phyloP scores from a whole-genome alignment of 2,888 invertebrate genomes.

The Drosophila kambysellisi region DNA sequence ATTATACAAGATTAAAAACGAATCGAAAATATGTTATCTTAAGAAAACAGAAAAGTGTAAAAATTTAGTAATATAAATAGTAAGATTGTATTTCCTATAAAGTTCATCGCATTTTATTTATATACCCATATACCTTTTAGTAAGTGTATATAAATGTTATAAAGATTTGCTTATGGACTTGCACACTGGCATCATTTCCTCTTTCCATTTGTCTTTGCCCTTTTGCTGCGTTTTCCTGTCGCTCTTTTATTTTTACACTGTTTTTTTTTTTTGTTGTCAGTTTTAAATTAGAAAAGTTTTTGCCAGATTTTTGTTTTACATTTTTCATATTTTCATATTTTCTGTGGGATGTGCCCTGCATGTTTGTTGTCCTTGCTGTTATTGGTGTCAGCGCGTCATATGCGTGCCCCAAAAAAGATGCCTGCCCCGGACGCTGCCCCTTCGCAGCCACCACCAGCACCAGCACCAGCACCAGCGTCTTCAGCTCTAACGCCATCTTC shows the following conservation, averaged over 20 bases:
- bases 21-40: not conserved
- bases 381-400: conserved; percentile 66
- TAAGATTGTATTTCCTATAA: not conserved
- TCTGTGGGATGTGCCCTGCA: conserved; percentile 73
- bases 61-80: not conserved
- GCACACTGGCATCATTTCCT: conserved; percentile 35
- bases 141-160: conserved; percentile 61
- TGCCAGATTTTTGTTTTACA: conserved; percentile 79
- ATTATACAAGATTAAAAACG: not conserved
- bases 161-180: conserved; percentile 63
- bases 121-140: not conserved
- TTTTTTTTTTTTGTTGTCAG: conserved; percentile 71
- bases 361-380: conserved; percentile 64
- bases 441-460: conserved; percentile 18
- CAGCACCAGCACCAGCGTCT: conserved; percentile 22
- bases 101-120: not conserved
- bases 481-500: conserved; percentile 38
- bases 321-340: conserved; percentile 82
- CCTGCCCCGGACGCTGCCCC: conserved; percentile 3
- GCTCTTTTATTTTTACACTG: conserved; percentile 53
- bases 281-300: conserved; percentile 80
- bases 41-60: no score
- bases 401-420: conserved; percentile 55
- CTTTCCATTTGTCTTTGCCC: conserved; percentile 43
- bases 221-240: conserved; percentile 60